Evolutionary conservation across 2,113 vertebrate species (phyloP).

Genomic region (Cricetomys ansorgei): DNA sequence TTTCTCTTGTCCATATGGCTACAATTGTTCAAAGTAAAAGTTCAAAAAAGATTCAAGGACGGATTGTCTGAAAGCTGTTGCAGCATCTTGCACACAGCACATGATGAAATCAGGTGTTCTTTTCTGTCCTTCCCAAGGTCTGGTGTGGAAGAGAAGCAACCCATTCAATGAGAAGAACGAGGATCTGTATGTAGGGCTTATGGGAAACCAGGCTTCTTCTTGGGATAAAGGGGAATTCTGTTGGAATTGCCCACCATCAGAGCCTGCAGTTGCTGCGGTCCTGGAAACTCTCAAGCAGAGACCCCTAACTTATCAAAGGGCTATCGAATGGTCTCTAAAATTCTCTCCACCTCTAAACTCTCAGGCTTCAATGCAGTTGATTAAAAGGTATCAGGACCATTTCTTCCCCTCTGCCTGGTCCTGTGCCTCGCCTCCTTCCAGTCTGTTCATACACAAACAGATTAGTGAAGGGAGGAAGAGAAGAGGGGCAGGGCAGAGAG

Average conservation of each 20-base stretch:
- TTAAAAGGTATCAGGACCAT: background rate
- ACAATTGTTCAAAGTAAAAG: background rate
- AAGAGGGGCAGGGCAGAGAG: background rate
- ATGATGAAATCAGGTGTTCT: background rate
- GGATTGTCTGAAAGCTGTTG: conserved; percentile 3
- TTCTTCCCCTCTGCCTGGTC: background rate
- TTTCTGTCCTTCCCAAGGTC: background rate
- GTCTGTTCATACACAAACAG: background rate
- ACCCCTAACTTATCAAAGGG: background rate
- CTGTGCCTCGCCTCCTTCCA: background rate
- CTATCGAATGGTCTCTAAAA: background rate
- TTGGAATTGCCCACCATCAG: too few relatives aligned
- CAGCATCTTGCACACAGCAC: background rate
- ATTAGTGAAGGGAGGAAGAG: background rate
- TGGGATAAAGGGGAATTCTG: background rate
- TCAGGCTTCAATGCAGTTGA: background rate
- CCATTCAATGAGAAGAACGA: background rate
- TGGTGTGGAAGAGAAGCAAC: background rate
- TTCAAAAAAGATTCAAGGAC: background rate
- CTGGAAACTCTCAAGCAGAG: background rate
- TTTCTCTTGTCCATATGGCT: conserved; percentile 16
- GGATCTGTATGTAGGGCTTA: background rate
- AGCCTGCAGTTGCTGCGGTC: background rate
- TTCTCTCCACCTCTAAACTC: background rate
- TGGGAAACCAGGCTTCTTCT: background rate